Percentiles rank a stretch among this genome's conserved stretches.
phyloP scores from a whole-genome alignment of 2,797 vertebrate species.

The Gallirallus australis region DNA sequence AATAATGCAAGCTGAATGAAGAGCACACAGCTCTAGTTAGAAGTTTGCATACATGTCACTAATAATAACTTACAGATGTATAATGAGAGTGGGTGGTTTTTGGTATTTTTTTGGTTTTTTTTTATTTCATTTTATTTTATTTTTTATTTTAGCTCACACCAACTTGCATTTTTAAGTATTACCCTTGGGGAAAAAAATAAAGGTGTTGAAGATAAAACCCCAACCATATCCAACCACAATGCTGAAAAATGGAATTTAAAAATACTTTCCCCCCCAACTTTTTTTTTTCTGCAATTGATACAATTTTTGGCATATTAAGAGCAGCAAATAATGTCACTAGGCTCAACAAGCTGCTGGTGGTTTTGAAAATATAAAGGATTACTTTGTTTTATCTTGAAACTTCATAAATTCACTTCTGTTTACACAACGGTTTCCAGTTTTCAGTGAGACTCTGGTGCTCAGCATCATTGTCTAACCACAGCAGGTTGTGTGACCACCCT shows the following conservation, averaged over 20 bases:
- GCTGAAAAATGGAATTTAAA: slow-evolving; percentile 55
- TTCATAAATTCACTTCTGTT: background rate
- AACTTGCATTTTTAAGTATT: slow-evolving; percentile 62
- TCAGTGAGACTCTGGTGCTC: background rate
- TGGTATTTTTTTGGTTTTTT: background rate
- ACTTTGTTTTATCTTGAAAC: background rate
- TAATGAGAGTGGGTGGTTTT: background rate
- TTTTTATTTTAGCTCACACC: slow-evolving; percentile 49
- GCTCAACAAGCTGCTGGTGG: slow-evolving; percentile 29
- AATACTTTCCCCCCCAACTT: accelerated
- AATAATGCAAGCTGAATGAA: slow-evolving; percentile 57
- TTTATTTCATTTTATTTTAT: background rate
- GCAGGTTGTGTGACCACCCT: background rate
- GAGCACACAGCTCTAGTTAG: slow-evolving; percentile 31
- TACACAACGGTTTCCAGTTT: background rate
- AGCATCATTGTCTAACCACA: background rate
- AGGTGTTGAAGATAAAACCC: slow-evolving; percentile 27
- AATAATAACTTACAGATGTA: slow-evolving; percentile 60
- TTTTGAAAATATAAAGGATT: background rate
- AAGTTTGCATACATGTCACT: slow-evolving; percentile 70
- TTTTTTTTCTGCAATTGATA: slow-evolving; percentile 11
- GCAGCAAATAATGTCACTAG: slow-evolving; percentile 60
- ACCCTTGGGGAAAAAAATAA: slow-evolving; percentile 31
- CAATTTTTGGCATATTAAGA: slow-evolving; percentile 58
- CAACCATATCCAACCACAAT: background rate